phyloP scores from a whole-genome alignment of 23 tunicate species.

The Ascidia mentula region DNA sequence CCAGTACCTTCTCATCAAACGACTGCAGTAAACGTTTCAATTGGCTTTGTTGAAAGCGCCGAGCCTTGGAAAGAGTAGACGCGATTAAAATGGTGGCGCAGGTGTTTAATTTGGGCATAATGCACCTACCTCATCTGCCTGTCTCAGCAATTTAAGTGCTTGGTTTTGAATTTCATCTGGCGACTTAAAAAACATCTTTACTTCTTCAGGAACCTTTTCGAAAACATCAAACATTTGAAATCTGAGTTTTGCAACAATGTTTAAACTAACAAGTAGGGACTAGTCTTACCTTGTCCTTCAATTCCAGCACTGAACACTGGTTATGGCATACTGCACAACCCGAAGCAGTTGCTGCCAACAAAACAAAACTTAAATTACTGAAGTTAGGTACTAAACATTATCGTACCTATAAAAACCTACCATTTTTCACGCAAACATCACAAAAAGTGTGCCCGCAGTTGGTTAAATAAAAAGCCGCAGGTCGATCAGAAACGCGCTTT shows the following conservation, averaged over 20 bases:
- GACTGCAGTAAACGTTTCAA: neutral
- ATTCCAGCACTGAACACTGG: neutral
- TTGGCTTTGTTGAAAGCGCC: conserved; percentile 3
- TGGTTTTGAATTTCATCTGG: neutral
- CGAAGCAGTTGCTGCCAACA: neutral
- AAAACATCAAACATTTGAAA: too few species aligned
- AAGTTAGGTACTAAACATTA: too few species aligned
- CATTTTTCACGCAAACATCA: conserved; percentile 5
- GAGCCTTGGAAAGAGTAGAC: neutral
- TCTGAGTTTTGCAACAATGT: too few species aligned
- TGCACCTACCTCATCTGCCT: neutral
- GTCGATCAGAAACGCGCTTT: neutral
- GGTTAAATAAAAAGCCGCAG: conserved; percentile 1
- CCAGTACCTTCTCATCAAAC: neutral
- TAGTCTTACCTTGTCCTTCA: conserved; percentile 7
- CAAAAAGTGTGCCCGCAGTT: conserved; percentile 22
- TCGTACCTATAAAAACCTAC: neutral
- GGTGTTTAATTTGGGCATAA: neutral
- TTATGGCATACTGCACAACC: conserved; percentile 6
- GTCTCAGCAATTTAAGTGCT: neutral
- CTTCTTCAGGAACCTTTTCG: conserved; percentile 2
- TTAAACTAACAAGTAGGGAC: too few species aligned
- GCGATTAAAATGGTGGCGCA: neutral
- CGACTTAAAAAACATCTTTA: neutral
- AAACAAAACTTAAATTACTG: too few species aligned